Evolutionary conservation across 2,113 vertebrate genomes (phyloP).

Genomic region (Penelope pileata): DNA sequence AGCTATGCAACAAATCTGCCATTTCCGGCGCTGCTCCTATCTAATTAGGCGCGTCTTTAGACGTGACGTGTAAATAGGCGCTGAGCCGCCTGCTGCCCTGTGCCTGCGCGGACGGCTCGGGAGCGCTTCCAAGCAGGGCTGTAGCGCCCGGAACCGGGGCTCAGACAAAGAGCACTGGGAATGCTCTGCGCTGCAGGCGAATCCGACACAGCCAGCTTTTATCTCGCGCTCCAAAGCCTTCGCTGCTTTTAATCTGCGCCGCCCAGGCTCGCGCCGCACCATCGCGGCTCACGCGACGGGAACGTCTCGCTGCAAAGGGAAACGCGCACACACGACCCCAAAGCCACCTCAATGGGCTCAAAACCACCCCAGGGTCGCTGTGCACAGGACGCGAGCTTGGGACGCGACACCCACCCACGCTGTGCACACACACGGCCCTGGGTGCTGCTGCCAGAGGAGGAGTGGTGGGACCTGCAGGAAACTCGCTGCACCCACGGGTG

Average conservation of each 20-base stretch:
- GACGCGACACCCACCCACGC: not conserved
- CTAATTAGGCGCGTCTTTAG: slow-evolving; percentile 78
- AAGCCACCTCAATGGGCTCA: not conserved
- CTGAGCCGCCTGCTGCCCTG: slow-evolving; percentile 70
- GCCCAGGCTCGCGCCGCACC: slow-evolving; percentile 40
- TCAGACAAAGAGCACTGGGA: slow-evolving; percentile 79
- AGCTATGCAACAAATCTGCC: slow-evolving; percentile 77
- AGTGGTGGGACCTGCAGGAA: not conserved
- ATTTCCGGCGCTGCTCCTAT: slow-evolving; percentile 73
- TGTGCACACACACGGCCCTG: not conserved
- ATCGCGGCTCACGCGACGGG: slow-evolving; percentile 32
- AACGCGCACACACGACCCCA: not conserved
- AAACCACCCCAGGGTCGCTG: not conserved
- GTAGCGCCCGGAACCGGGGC: slow-evolving; percentile 71
- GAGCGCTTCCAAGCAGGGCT: slow-evolving; percentile 77
- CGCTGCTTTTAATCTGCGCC: slow-evolving; percentile 72
- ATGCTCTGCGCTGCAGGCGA: slow-evolving; percentile 73
- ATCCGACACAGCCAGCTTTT: slow-evolving; percentile 75
- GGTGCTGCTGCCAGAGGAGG: not conserved
- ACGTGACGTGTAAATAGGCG: slow-evolving; percentile 73
- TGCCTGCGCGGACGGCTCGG: slow-evolving; percentile 64
- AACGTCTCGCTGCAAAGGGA: slow-evolving; percentile 28
- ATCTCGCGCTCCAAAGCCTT: slow-evolving; percentile 59
- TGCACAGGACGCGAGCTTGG: too few species aligned
- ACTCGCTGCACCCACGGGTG: not conserved